phyloP scores from a whole-genome alignment of 2,797 vertebrate species.

The Lepilemur ruficaudatus region DNA sequence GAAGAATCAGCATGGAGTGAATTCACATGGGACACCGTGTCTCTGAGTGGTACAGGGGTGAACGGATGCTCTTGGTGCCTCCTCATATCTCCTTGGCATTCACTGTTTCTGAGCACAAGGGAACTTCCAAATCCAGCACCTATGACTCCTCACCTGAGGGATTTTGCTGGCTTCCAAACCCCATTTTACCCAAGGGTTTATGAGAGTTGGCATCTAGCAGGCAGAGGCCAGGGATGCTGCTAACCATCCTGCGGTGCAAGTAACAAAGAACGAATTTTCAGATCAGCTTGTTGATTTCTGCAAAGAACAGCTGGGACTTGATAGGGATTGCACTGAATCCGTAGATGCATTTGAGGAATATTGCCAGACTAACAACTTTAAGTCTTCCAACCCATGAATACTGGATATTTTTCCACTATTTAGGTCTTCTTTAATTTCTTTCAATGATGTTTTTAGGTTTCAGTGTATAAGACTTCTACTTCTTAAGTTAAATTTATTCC shows the following conservation, averaged over 20 bases:
- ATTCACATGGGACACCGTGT: background rate
- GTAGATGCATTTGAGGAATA: no score
- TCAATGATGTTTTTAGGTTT: no score
- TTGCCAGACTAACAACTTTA: no score
- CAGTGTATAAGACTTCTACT: no score
- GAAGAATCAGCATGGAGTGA: background rate
- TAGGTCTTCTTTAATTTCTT: no score
- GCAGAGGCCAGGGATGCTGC: background rate
- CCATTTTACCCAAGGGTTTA: background rate
- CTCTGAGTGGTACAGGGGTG: background rate
- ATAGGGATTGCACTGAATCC: no score
- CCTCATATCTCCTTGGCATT: background rate
- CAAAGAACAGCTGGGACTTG: no score
- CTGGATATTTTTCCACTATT: no score
- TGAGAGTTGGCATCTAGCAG: background rate
- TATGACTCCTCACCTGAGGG: background rate
- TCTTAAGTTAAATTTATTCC: no score
- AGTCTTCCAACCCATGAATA: no score
- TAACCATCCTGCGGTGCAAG: background rate
- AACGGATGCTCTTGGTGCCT: no score
- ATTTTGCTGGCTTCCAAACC: background rate
- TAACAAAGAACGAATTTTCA: background rate
- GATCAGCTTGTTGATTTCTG: background rate
- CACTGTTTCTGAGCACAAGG: background rate
- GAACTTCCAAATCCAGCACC: background rate